Evolutionary conservation across 2,797 vertebrate genomes (phyloP), one percentile per base, ranked within the genome.

Genomic region (Liparis tanakae): DNA sequence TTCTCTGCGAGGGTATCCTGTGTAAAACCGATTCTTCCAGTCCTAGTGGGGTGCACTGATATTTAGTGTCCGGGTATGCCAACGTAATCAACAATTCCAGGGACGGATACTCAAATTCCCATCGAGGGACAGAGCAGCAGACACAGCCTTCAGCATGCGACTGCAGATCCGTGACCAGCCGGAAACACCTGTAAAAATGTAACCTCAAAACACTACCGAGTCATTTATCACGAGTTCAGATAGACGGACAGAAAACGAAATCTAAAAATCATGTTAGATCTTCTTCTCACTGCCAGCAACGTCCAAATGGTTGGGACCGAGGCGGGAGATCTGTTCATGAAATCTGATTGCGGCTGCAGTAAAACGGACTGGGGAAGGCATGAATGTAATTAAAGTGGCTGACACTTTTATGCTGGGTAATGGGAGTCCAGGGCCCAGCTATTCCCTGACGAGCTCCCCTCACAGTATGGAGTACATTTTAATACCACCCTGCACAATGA

Each of bases 401-500:
- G 94, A 94, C 94, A 91, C 93, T 94, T 95, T 95, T 95, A 93
- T 94, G 92, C 91, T 82, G 92, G 88, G 92, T 95, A 92, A 96
- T 95, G 94, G 91, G 80, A 93, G 95, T 93, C 94, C 93, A 89
- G 95, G 94, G 95, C 94, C 94, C 85, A 88, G 90, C 83, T 93
- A 94, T 95, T 96, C 96, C 95, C 88, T 90, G 93, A 95, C 92
- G 95, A 95, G 94, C 93, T 95, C 93, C 91, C 93, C 84, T 89
- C 92, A 90, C 95, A 95, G 94, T 94, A 92, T 90, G 84, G 80
- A 95, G 94, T 93, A 93, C 93, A 95, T 97, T 96, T 97, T 96
- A 97, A 98, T 97, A 96, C 94, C 95, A 93, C 89, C 90, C 94
- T 93, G 95, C 95, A 96, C 95, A 95, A 96, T 95, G 95, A 95